Evolutionary conservation across 2,113 vertebrate species (phyloP).

Genomic region (Rhipidura dahli): DNA sequence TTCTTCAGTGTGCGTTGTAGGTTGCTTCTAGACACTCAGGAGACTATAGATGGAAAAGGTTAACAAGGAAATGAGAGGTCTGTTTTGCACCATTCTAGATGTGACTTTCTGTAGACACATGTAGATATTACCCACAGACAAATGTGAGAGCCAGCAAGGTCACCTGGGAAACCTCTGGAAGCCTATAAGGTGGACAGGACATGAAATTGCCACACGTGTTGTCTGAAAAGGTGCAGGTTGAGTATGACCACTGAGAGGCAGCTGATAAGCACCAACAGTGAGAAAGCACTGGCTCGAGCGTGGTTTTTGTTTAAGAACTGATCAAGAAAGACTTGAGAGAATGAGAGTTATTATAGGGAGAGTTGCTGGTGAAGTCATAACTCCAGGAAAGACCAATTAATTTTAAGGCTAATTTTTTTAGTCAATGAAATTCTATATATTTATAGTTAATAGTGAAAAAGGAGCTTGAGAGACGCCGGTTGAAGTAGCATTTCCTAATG

Average conservation of each 20-base stretch:
- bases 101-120: background rate
- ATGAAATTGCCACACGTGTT: background rate
- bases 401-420: background rate
- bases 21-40: background rate
- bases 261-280: background rate
- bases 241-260: background rate
- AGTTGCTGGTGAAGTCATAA: background rate
- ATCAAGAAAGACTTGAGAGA: background rate
- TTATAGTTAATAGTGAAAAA: background rate
- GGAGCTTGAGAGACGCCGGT: accelerated
- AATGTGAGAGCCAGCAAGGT: background rate
- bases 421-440: background rate
- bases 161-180: background rate
- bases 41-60: background rate
- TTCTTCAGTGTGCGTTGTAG: background rate
- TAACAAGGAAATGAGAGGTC: background rate
- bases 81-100: background rate
- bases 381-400: background rate
- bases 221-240: background rate
- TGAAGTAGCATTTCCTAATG: background rate
- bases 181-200: background rate
- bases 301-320: background rate
- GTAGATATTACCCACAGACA: background rate
- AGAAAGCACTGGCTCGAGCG: background rate
- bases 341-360: background rate